Evolutionary conservation across 2,797 vertebrate species (phyloP), one percentile per base, ranked within the genome.

Genomic region (Miopithecus talapoin): DNA sequence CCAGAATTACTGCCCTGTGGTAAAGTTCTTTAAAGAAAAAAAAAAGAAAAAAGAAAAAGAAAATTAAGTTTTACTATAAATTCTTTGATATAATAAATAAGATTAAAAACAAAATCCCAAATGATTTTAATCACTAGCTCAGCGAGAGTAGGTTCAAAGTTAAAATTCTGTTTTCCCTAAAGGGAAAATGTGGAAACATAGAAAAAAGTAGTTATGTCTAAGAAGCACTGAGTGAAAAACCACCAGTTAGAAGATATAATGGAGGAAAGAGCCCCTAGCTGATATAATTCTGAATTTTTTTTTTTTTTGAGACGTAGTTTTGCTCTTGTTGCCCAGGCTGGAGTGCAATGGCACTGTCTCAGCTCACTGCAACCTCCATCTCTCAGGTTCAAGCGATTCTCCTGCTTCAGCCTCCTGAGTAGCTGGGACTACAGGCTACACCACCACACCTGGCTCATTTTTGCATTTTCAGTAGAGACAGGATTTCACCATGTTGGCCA

Each of bases 81-180:
- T 22, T 93, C 22, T 78, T 41, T 80, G 86, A 43, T 36, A 85
- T 12, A 2, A 28, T 46, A 64, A 80, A 57, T 11, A 68, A 46
- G 39, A 92, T 76, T 78, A 48, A 80, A 75, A 93, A 87, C 59
- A 93, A 94, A 93, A 95, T 91, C 55, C 36, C 78, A 91, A 78
- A 85, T 2, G 10, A 76, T 33, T 75, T 48, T 81, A 59, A 50
- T 89, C 2, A 33, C 41, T n/a, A 85, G 78, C 33, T 84, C 53
- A 93, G 81, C 8, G 53, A 70, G 14, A 87, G 3, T 16, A 57
- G 6, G 72, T 59, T 72, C 36, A 55, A 95, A 85, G 61, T 70
- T 55, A 36, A 85, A 75, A 89, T 39, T 46, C 46, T 26, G 10
- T 61, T 72, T 83, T 70, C 33, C 64, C 68, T 61, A 41, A 76